These are phyloP conservation scores for Vulpes ferrilata DNA, from an alignment of 2,113 vertebrate species.

Conservation along the genomic window DNA sequence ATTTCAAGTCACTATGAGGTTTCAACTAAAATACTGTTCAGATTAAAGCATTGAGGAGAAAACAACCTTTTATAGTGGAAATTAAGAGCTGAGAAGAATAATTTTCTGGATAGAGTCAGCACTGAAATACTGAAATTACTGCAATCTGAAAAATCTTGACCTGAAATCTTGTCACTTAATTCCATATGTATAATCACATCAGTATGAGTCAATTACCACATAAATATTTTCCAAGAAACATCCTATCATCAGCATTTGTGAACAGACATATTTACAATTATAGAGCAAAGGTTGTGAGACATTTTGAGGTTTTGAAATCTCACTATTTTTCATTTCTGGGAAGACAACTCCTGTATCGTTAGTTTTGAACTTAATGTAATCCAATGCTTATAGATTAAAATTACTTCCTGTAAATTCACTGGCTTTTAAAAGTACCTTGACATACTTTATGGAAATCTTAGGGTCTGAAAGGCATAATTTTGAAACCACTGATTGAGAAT, in stretches of 20 bases:
- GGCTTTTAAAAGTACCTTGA: not conserved
- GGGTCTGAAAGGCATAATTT: not conserved
- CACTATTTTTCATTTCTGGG: not conserved
- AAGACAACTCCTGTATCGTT: not conserved
- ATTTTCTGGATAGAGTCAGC: not conserved
- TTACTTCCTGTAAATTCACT: not conserved
- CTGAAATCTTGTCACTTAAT: not conserved
- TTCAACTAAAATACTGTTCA: not conserved
- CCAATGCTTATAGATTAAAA: not conserved
- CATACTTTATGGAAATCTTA: not conserved
- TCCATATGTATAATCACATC: not conserved
- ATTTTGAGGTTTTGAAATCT: not conserved
- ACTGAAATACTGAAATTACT: not conserved
- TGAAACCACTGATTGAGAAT: not conserved
- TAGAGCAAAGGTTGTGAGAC: not conserved
- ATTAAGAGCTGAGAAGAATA: not conserved
- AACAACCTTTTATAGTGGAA: not conserved
- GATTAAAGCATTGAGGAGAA: not conserved
- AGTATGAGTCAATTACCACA: not conserved
- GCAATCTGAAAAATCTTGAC: not conserved
- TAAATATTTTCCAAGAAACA: slow-evolving; percentile 10
- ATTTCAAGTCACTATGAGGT: slow-evolving; percentile 44
- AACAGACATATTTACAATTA: slow-evolving; percentile 3
- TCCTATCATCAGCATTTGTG: slow-evolving; percentile 13
- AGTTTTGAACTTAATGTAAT: not conserved